Evolutionary conservation across 2,797 vertebrate species (phyloP), one percentile per base, ranked within the genome.

Genomic region (Sebastes iracundus): DNA sequence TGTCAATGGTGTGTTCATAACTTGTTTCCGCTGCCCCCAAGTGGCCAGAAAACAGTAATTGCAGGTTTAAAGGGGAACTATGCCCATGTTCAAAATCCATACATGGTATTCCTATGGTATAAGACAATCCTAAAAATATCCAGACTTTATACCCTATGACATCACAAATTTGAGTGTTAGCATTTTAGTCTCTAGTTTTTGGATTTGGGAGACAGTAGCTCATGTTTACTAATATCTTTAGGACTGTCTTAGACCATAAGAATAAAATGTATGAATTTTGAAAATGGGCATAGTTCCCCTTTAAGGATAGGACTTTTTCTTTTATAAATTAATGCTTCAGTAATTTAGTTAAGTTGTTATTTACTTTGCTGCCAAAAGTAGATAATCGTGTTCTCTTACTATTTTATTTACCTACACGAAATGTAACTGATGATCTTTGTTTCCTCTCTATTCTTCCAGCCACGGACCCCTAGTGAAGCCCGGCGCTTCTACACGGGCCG

Each of bases 401-500:
- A 4, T 23, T 60, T 49, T 11, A 14, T 55, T 53, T 10, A 38
- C 16, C 28, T 7, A 59, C 6, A 28, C 10, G n/a, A 7, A 23
- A 2, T 75, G 32, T 32, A 4, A 70, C 11, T 23, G 3, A 33
- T 23, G 2, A 7, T 46, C 33, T 62, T 38, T 70, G 2, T 62
- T 67, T 60, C 4, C 13, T 74, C 4, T 42, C n/a, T 59, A 0
- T 67, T 67, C 60, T 23, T 20, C 4, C 49, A 96, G 96, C 94
- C 96, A 22, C 95, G 95, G 71, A 95, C 95, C 6, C 87, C 95
- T 0, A 96, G 96, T 49, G 96, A 96, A 1, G 95, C 96, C 2
- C 91, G 96, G 0, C 95, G 96, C 53, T 96, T 96, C 83, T 97
- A 98, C 91, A 97, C 95, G 0, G 96, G 97, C 5, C 97, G 97